These are phyloP conservation scores for Rugalucina vietnamica DNA, from an alignment of 2,888 invertebrate species.

Conservation along the genomic window DNA sequence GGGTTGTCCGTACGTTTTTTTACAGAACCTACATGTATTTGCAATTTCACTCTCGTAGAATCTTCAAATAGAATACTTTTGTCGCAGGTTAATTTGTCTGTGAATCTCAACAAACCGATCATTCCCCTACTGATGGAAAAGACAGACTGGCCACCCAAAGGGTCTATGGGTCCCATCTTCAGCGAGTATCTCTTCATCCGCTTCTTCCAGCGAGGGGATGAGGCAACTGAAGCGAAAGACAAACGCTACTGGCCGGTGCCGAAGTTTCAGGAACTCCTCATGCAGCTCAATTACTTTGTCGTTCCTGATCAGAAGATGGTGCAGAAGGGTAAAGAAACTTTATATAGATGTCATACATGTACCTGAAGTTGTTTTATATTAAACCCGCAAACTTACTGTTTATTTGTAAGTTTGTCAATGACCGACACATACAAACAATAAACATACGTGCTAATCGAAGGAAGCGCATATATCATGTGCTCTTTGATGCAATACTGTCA, in stretches of 20 bases:
- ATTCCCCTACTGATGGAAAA: slow-evolving; percentile 82
- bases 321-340: slow-evolving; percentile 61
- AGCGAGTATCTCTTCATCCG: slow-evolving; percentile 81
- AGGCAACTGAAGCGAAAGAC: slow-evolving; percentile 66
- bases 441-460: no score
- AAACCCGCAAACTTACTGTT: no score
- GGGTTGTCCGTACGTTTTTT: not conserved
- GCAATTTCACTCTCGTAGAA: no score
- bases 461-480: no score
- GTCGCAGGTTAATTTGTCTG: slow-evolving; percentile 78
- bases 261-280: slow-evolving; percentile 81
- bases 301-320: slow-evolving; percentile 72
- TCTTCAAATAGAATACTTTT: not conserved
- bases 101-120: slow-evolving; percentile 79
- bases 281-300: slow-evolving; percentile 78
- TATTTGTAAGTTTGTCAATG: no score
- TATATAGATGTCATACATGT: no score
- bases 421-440: no score
- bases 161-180: slow-evolving; percentile 82
- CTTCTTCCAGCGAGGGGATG: slow-evolving; percentile 74
- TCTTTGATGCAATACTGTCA: no score
- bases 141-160: slow-evolving; percentile 82
- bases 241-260: slow-evolving; percentile 78
- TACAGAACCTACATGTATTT: no score
- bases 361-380: no score